These are phyloP conservation scores for Petrocephalus sullivani DNA, from an alignment of 2,797 vertebrate species.

Conservation along the genomic window DNA sequence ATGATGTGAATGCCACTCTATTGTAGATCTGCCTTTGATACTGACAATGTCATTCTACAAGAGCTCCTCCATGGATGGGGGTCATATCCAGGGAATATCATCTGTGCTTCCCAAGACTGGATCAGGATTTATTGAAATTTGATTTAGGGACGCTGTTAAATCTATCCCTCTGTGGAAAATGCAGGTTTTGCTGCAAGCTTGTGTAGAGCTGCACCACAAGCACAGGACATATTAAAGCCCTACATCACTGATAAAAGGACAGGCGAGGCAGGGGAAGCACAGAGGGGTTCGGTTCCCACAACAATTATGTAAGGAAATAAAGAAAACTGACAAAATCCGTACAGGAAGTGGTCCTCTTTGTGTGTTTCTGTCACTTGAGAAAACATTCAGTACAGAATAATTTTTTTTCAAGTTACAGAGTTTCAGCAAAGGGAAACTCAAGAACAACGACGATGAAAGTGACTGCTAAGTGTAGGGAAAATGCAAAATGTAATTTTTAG, in stretches of 20 bases:
- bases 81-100: background rate
- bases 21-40: background rate
- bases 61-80: background rate
- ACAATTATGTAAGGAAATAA: background rate
- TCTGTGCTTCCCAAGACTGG: background rate
- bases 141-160: background rate
- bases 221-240: background rate
- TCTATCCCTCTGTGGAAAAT: background rate
- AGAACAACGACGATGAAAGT: background rate
- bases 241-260: conserved; percentile 4
- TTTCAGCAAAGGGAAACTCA: background rate
- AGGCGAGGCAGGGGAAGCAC: too few species aligned
- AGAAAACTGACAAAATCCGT: background rate
- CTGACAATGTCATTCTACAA: background rate
- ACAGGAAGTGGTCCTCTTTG: background rate
- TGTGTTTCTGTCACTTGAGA: background rate
- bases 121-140: background rate
- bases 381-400: background rate
- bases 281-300: background rate
- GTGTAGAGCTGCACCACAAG: background rate
- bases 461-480: background rate
- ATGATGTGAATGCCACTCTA: background rate
- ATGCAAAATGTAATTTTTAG: background rate
- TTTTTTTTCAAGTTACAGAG: background rate
- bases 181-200: background rate